Base-by-base conservation (phyloP, 2,797 vertebrate genomes). In the Danio kyathit region DNA sequence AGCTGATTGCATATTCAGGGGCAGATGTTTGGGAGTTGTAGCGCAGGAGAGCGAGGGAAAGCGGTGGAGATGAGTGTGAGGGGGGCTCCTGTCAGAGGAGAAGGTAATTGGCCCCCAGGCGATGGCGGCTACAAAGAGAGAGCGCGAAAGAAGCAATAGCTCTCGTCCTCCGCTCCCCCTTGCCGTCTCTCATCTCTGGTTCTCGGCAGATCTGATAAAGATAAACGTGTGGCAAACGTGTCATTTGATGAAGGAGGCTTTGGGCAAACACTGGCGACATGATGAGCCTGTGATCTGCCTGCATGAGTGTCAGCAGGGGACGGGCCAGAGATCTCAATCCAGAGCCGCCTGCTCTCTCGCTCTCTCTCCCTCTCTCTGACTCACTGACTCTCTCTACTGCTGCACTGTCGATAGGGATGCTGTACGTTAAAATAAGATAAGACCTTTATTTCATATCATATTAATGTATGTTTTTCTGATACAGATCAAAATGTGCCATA, bases 41-140 rank as follows among this genome's bases (percentile, higher is more conserved):
- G 83, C 56, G 13, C 86, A 86, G 87, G 89, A 89, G 49, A 85
- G 84, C 76, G 79, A 57, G 69, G 83, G 84, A 84, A 71, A 84
- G 76, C 75, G 71, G 40, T 81, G 78, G 85, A 84, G 77, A 60
- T 82, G 90, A 86, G 90, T 29, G 90, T 89, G 87, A 89, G 89
- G 83, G 88, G 88, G 84, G 90, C 89, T 90, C 90, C 90, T 93
- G 92, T 93, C 91, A 86, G 90, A 94, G 93, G 92, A 93, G 91
- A 92, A 93, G 89, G 93, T 95, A 95, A 95, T 95, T 95, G 94
- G 94, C 92, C 94, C 94, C 94, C 92, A 87, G 93, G 93, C 91
- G 90, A 91, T 89, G 88, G 87, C 74, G 72, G 91, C 72, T 89
- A 92, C 90, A 92, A 86, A 92, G 88, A 91, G 83, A 90, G 87